Conservation (phyloP, 2,113 vertebrate genomes). For the Rostratula benghalensis region DNA sequence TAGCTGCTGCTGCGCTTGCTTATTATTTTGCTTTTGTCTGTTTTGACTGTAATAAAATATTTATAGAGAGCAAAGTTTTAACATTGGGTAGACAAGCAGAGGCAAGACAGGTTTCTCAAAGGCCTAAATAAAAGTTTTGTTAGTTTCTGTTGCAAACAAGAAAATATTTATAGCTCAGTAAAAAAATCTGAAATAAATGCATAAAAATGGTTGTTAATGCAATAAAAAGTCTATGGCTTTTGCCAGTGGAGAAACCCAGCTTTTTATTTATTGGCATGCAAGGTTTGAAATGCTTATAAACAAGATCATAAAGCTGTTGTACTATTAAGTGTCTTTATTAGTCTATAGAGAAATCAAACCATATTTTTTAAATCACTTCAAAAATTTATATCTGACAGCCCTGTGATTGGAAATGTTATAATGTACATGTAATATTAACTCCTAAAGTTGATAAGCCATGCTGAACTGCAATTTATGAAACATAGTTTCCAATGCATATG, state of each 20-base stretch:
- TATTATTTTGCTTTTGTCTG: neutral
- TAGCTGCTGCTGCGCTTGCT: neutral
- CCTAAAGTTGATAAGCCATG: neutral
- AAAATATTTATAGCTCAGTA: neutral
- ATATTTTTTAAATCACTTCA: neutral
- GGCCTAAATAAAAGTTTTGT: neutral
- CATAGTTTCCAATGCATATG: neutral
- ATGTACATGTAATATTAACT: neutral
- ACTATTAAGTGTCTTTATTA: neutral
- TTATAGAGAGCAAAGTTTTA: neutral
- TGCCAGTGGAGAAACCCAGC: neutral
- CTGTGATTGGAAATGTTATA: neutral
- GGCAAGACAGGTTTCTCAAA: neutral
- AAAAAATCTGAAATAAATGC: neutral
- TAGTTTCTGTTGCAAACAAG: neutral
- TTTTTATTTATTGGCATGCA: neutral
- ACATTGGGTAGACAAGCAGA: neutral
- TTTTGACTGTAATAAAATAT: neutral
- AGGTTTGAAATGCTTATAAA: neutral
- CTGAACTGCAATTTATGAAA: neutral
- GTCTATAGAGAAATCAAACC: neutral
- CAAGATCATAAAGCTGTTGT: neutral
- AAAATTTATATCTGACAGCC: neutral
- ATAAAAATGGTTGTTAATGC: neutral
- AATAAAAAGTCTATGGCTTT: neutral